Conservation (phyloP, 2,888 invertebrate genomes). For the Gortyna flavago region DNA sequence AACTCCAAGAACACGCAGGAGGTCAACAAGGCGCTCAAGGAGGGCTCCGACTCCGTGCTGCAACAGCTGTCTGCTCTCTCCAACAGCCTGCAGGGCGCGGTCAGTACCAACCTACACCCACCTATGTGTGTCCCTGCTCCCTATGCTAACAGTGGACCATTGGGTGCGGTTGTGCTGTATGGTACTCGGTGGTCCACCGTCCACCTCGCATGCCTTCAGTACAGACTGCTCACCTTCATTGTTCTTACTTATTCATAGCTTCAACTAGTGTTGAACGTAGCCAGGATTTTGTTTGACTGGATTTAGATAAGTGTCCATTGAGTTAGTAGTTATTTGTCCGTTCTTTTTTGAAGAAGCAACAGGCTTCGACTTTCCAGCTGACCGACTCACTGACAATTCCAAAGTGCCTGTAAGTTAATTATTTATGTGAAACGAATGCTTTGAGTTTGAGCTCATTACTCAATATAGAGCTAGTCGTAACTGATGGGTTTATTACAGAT, state of each 20-base stretch:
- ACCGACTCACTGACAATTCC: background rate
- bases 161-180: background rate
- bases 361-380: background rate
- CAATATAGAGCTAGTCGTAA: background rate
- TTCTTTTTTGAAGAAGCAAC: background rate
- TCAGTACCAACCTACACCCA: conserved; percentile 70
- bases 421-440: background rate
- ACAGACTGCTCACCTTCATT: background rate
- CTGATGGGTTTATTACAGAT: conserved; percentile 68
- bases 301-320: background rate
- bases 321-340: background rate
- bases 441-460: background rate
- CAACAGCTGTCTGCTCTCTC: conserved; percentile 77
- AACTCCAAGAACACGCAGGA: conserved; percentile 83
- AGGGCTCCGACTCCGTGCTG: conserved; percentile 79
- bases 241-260: background rate
- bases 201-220: background rate
- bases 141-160: no score
- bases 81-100: conserved; percentile 77
- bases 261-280: no score
- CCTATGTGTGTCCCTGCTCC: background rate
- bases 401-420: background rate
- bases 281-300: background rate
- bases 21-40: conserved; percentile 80
- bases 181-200: background rate